Evolutionary conservation across 2,797 vertebrate genomes (phyloP).

Genomic region (Enteromius radiatus): DNA sequence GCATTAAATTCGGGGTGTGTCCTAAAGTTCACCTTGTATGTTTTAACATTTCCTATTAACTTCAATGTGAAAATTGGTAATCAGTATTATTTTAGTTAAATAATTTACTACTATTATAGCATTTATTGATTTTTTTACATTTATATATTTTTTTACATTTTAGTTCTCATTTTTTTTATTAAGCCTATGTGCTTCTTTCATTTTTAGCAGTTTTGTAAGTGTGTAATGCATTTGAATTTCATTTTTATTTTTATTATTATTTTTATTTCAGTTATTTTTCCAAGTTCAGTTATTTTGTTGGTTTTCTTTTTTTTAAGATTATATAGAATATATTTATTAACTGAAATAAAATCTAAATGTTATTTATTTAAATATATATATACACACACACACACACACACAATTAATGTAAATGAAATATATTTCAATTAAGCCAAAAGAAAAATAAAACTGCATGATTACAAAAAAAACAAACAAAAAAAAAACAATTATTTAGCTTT

Average conservation of each 20-base stretch:
- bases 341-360: background rate
- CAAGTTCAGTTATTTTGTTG: too few species aligned
- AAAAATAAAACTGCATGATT: background rate
- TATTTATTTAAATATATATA: too few species aligned
- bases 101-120: background rate
- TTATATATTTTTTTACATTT: background rate
- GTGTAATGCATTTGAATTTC: background rate
- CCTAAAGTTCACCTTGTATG: background rate
- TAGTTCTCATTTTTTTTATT: background rate
- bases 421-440: background rate
- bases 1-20: conserved; percentile 17
- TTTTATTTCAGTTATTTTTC: background rate
- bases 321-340: background rate
- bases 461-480: background rate
- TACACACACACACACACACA: too few species aligned
- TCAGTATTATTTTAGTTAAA: background rate
- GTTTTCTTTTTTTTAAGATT: too few species aligned
- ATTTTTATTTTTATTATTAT: background rate
- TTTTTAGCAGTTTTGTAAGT: background rate
- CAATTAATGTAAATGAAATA: background rate
- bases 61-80: background rate
- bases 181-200: background rate
- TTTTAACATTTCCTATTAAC: background rate
- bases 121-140: background rate
- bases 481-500: background rate